A percentile compares a stretch with the other conserved stretches of the same genome.
Conservation (phyloP, 2,797 vertebrate genomes). For the Perodicticus potto region DNA sequence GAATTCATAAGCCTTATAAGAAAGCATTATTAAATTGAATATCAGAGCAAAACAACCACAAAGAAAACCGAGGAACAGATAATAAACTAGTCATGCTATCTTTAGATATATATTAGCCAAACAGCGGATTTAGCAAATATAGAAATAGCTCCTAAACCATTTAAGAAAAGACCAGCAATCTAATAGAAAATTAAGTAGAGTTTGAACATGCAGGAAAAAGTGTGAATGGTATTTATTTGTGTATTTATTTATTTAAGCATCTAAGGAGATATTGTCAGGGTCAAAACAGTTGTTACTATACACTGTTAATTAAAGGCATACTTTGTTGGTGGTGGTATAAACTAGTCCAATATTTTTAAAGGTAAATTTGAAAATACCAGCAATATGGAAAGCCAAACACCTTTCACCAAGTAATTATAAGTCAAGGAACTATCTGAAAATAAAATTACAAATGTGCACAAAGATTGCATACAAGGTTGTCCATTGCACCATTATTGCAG, state of each 20-base stretch:
- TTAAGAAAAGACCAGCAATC: neutral
- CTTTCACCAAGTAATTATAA: neutral
- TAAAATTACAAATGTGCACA: conserved; percentile 20
- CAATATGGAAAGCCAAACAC: neutral
- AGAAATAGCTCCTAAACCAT: conserved; percentile 23
- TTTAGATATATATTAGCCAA: neutral
- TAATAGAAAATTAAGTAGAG: neutral
- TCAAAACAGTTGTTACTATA: neutral
- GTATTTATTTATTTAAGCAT: neutral
- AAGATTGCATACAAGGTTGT: neutral
- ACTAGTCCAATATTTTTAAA: neutral
- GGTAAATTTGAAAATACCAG: conserved; percentile 23
- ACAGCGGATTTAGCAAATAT: neutral
- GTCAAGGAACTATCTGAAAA: neutral
- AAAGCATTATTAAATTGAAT: conserved; percentile 9
- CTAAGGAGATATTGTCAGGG: neutral
- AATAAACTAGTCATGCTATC: neutral
- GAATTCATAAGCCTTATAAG: neutral
- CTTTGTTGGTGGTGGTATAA: neutral
- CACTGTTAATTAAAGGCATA: neutral
- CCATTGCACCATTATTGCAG: neutral
- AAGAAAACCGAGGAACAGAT: neutral
- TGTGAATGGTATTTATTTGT: neutral
- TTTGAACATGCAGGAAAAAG: conserved; percentile 10
- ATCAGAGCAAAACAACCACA: conserved; percentile 7